Base-by-base conservation (phyloP, 2,113 vertebrate species). In the Trachemys scripta region DNA sequence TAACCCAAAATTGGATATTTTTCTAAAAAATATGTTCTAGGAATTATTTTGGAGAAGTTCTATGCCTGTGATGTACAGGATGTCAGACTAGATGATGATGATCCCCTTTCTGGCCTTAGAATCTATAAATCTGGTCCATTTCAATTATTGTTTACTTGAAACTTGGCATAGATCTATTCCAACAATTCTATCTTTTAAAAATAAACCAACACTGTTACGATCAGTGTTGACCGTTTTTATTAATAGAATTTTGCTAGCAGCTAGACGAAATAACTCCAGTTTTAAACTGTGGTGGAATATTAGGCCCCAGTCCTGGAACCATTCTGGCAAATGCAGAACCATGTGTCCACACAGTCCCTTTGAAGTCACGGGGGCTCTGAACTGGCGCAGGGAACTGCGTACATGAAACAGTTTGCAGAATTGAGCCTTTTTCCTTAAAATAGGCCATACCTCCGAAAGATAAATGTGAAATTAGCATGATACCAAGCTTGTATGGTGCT, bases 201-300 rank as follows among this genome's bases (percentile, higher is more conserved):
- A 31, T 14, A 29, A 75, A 27, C 72, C 8, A 75, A 1, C 84
- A 27, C 1, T 0, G 3, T 0, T 0, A 0, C 1, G 0, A 24
- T 6, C 75, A 22, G 20, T 89, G 82, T 35, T 50, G 79, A 35
- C 1, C 54, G 6, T 7, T 8, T 2, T 85, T 92, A 72, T 42
- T 25, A 22, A 0, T 69, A 38, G 17, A n/a, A 72, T 93, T 57
- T 27, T 87, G 1, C 87, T 51, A 47, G 7, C 14, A 50, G 72
- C 85, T 51, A 8, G 14, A 20, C 10, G 16, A 38, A 72, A 8
- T 76, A 31, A 57, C 93, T 93, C 29, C 24, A 2, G 5, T 53
- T 25, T 82, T 57, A 65, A 78, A 42, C 1, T 13, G n/a, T 12
- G 27, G 8, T 93, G 4, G 86, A 88, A 10, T 53, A 38, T 35